Evolutionary conservation across 2,888 invertebrate species (phyloP).

Genomic region (Meta bourneti): DNA sequence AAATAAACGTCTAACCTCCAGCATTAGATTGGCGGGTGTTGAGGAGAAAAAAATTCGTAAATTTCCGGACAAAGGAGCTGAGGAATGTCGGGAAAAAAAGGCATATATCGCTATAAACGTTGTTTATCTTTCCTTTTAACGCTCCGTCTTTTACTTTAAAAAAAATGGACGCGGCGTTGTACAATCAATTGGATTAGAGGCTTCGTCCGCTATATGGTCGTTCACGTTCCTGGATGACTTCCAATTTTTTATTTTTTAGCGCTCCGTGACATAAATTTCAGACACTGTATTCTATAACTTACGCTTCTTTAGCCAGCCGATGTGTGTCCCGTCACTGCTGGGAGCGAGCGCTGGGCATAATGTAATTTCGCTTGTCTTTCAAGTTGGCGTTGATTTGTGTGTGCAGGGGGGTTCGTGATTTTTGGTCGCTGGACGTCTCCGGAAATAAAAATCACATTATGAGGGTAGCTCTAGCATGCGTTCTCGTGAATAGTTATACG

Average conservation of each 20-base stretch:
- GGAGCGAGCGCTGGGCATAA: constrained; percentile 6
- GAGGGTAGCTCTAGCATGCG: neutral
- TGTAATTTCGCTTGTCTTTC: constrained; percentile 17
- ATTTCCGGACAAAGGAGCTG: constrained; percentile 58
- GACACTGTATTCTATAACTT: constrained; percentile 50
- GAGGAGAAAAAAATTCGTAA: constrained; percentile 44
- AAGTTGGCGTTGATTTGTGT: neutral
- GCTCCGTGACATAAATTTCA: constrained; percentile 40
- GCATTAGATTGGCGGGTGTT: constrained; percentile 27
- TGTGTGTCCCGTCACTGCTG: constrained; percentile 4
- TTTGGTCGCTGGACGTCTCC: neutral
- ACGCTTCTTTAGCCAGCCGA: neutral
- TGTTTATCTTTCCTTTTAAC: constrained; percentile 69
- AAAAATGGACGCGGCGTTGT: constrained; percentile 3
- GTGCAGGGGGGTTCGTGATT: neutral
- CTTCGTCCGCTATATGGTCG: constrained; percentile 20
- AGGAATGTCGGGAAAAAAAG: constrained; percentile 40
- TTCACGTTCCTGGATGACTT: constrained; percentile 41
- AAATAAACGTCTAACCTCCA: constrained; percentile 63
- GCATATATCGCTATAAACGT: constrained; percentile 68
- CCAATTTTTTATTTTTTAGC: constrained; percentile 48
- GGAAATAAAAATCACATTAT: neutral
- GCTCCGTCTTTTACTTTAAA: constrained; percentile 57
- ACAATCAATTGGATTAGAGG: constrained; percentile 65
- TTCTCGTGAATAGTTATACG: too few relatives aligned